phyloP scores from a whole-genome alignment of 2,888 invertebrate species.

The Lacanobia oleracea region DNA sequence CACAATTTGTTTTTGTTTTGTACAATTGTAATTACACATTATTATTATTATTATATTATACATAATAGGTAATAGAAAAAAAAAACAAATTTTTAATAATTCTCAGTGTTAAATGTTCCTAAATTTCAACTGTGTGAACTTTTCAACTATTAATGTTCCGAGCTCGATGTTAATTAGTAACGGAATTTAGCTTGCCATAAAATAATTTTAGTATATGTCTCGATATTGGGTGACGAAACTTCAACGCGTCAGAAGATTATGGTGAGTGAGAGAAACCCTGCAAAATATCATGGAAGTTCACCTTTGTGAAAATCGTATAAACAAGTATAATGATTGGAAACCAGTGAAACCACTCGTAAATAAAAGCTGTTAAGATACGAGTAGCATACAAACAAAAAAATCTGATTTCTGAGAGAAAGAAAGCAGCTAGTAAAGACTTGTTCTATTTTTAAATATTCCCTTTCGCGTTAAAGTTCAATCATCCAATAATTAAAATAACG shows the following conservation, averaged over 20 bases:
- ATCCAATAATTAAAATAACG: conserved; percentile 60
- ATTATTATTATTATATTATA: conserved; percentile 79
- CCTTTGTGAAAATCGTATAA: neutral
- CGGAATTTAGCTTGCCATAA: conserved; percentile 87
- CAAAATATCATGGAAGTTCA: neutral
- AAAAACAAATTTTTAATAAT: conserved; percentile 83
- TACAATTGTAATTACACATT: conserved; percentile 84
- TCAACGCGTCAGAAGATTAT: conserved; percentile 39
- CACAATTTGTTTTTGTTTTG: conserved; percentile 80
- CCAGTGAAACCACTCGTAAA: neutral
- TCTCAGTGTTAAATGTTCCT: conserved; percentile 90
- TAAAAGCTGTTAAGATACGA: conserved; percentile 4
- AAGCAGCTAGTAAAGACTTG: neutral
- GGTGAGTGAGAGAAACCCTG: neutral
- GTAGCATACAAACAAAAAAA: neutral
- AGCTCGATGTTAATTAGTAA: conserved; percentile 69
- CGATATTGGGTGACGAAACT: conserved; percentile 63
- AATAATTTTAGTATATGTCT: conserved; percentile 76
- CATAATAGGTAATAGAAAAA: conserved; percentile 85
- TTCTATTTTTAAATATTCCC: neutral
- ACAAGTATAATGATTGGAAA: conserved; percentile 1
- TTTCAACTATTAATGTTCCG: conserved; percentile 77
- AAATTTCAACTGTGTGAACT: conserved; percentile 88
- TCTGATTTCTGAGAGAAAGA: neutral
- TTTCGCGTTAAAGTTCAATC: conserved; percentile 59